Base-by-base conservation (phyloP, 2,113 vertebrate species). In the Gobius niger region DNA sequence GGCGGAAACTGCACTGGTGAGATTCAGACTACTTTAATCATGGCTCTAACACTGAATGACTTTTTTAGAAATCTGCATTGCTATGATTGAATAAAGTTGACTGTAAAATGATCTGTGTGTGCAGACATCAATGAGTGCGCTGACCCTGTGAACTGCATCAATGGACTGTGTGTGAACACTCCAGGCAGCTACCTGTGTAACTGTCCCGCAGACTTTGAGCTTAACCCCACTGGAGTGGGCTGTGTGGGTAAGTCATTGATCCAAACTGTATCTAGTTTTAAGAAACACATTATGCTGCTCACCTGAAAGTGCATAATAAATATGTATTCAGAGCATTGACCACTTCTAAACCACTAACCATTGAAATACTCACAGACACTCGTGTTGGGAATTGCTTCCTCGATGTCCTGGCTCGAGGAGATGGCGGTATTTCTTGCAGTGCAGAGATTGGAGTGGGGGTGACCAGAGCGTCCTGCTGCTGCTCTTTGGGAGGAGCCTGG, bases 1-100 rank as follows among this genome's bases (percentile, higher is more conserved):
- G 95, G 96, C 60, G 94, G 94, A 78, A 96, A 96, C 90, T 98
- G 96, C 86, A 96, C 96, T 80, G 96, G 96, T 98, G 68, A 82
- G 89, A 77, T 59, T 7, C 52, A 10, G 5, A 34, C 15, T 49
- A 41, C 11, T 65, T 13, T 16, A 18, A 40, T 13, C 11, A 12
- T 4, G 65, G 16, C 47, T 62, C 11, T 41, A 47, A 52, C 34
- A 44, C 2, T 49, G 47, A 68, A 19, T 52, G 64, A 54, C 41
- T 59, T 11, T n/a, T 34, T 34, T 34, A 34, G 3, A 34, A 34
- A 34, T 34, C 24, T 34, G 24, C 42, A 47, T 60, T 18, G 42
- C 16, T 1, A 57, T 11, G 62, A 18, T 73, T 72, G 12, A 68
- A 9, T 6, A 34, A 34, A 34, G 24, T 34, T 34, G 24, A 34